These are phyloP conservation scores for Mythimna albipuncta DNA, from an alignment of 2,888 invertebrate species.

Conservation along the genomic window DNA sequence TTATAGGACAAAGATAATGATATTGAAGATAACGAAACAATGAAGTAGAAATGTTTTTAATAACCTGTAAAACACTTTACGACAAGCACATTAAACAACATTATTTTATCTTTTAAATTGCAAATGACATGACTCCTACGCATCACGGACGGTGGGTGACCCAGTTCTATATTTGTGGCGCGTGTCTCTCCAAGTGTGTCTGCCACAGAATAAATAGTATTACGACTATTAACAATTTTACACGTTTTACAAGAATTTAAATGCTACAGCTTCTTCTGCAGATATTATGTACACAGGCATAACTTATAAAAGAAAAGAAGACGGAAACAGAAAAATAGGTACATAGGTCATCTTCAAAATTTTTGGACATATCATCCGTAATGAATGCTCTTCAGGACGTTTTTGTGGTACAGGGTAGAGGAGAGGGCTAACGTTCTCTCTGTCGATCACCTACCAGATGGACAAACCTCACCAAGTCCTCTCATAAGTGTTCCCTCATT, in stretches of 20 bases:
- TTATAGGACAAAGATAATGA: not conserved
- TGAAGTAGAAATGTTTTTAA: constrained; percentile 31
- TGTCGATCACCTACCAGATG: too few relatives aligned
- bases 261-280: not conserved
- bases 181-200: constrained; percentile 43
- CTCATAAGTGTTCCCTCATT: too few relatives aligned
- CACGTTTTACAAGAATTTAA: constrained; percentile 5
- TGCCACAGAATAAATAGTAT: constrained; percentile 49
- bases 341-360: too few relatives aligned
- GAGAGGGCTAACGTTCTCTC: too few relatives aligned
- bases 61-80: constrained; percentile 52
- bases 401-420: too few relatives aligned
- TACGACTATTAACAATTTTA: constrained; percentile 33
- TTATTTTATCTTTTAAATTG: constrained; percentile 56
- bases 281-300: not conserved
- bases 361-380: too few relatives aligned
- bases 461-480: too few relatives aligned
- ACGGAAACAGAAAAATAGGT: too few relatives aligned
- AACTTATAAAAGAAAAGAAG: too few relatives aligned
- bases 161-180: constrained; percentile 69
- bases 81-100: constrained; percentile 41
- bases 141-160: constrained; percentile 69
- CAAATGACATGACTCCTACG: constrained; percentile 69
- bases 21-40: constrained; percentile 26
- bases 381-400: too few relatives aligned